Percentiles rank a stretch among this genome's conserved stretches.
These are phyloP conservation scores for Catharus ustulatus DNA, from an alignment of 2,797 vertebrate genomes.

Conservation along the genomic window DNA sequence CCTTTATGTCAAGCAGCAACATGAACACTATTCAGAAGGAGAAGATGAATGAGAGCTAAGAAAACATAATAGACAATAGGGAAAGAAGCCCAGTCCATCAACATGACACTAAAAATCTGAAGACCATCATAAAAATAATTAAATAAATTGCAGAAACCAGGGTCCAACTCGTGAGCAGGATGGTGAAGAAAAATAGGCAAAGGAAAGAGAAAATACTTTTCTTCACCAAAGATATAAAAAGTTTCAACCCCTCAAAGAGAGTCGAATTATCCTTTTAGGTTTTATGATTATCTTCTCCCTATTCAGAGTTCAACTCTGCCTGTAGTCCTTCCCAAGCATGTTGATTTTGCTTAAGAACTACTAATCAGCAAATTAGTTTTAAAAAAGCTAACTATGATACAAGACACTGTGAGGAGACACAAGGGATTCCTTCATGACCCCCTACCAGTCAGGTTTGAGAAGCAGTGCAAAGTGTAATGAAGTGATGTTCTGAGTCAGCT, in stretches of 20 bases:
- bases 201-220: neutral
- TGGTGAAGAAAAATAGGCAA: neutral
- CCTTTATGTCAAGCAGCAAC: neutral
- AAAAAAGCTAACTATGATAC: neutral
- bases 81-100: neutral
- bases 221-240: neutral
- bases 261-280: neutral
- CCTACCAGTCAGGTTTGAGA: neutral
- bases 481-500: neutral
- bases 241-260: constrained; percentile 11
- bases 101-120: neutral
- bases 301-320: neutral
- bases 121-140: neutral
- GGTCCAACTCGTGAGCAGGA: neutral
- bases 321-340: neutral
- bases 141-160: neutral
- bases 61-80: neutral
- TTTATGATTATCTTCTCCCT: neutral
- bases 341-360: neutral
- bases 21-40: neutral
- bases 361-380: neutral
- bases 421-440: neutral
- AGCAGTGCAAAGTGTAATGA: neutral
- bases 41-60: neutral
- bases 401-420: neutral